These are phyloP conservation scores for Enteromius argenteus DNA, from an alignment of 2,797 vertebrate genomes.

Conservation along the genomic window DNA sequence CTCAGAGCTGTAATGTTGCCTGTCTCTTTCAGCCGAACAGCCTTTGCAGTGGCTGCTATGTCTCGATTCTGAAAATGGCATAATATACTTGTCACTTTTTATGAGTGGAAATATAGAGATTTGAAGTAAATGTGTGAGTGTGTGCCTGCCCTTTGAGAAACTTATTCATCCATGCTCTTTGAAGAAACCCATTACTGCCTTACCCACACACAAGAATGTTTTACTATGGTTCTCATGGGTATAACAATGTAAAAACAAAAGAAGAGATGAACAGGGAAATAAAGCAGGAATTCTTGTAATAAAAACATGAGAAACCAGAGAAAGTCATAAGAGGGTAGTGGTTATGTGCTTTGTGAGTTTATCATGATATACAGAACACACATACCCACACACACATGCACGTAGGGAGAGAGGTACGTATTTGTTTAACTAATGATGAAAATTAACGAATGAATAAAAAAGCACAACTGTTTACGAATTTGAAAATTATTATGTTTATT, in stretches of 20 bases:
- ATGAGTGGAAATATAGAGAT: slow-evolving; percentile 28
- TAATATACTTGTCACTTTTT: slow-evolving; percentile 40
- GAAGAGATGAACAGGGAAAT: slow-evolving; percentile 4
- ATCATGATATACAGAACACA: not conserved
- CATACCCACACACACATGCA: not conserved
- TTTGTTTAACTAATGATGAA: no score
- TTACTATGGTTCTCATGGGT: slow-evolving; percentile 5
- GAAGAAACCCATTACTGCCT: slow-evolving; percentile 29
- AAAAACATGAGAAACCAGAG: not conserved
- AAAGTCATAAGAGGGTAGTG: not conserved
- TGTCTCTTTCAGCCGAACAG: slow-evolving; percentile 1
- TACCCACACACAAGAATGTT: not conserved
- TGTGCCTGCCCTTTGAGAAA: slow-evolving; percentile 13
- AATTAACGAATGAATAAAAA: no score
- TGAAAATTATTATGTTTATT: not conserved
- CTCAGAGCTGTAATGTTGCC: not conserved
- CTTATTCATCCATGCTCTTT: slow-evolving; percentile 16
- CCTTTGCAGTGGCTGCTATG: not conserved
- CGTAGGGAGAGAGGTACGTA: no score
- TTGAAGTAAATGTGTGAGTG: slow-evolving; percentile 18
- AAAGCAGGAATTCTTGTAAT: not conserved
- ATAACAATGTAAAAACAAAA: slow-evolving; percentile 1
- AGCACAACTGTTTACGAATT: no score
- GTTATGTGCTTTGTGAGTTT: slow-evolving; percentile 3
- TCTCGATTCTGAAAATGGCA: slow-evolving; percentile 1